Evolutionary conservation across 2,888 invertebrate genomes (phyloP).

Genomic region (Cantharis flavilabris): DNA sequence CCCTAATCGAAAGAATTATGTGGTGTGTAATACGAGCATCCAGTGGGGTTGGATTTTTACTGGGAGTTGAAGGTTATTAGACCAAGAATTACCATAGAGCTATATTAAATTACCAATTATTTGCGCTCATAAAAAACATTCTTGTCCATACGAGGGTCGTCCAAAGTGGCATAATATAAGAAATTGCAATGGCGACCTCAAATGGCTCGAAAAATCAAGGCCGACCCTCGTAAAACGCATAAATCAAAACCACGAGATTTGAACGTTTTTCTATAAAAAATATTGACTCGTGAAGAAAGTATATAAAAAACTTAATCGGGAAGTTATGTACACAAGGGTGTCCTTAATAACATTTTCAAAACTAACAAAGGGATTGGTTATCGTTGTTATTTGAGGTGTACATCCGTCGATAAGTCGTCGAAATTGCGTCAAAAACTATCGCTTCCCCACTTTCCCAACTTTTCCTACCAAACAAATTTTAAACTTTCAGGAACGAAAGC

Average conservation of each 20-base stretch:
- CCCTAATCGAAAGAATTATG: conserved; percentile 12
- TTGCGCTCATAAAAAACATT: neutral
- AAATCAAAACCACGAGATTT: neutral
- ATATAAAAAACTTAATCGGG: neutral
- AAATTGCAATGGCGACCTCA: neutral
- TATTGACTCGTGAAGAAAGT: neutral
- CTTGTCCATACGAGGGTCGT: neutral
- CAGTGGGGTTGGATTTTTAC: conserved; percentile 13
- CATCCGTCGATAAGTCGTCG: neutral
- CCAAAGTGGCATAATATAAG: neutral
- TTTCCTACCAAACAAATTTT: neutral
- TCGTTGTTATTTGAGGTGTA: neutral
- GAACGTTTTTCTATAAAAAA: neutral
- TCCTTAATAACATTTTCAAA: neutral
- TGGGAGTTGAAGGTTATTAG: conserved; percentile 14
- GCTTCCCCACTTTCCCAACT: neutral
- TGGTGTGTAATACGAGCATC: conserved; percentile 14
- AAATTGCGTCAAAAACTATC: neutral
- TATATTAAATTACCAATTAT: neutral
- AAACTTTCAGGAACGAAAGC: neutral
- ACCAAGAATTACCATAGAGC: neutral
- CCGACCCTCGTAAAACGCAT: neutral
- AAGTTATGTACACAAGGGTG: neutral
- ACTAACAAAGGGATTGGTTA: neutral
- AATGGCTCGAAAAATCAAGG: neutral